A percentile compares a stretch with the other conserved stretches of the same genome.
These are phyloP conservation scores for Tenthredo amoena DNA, from an alignment of 2,888 invertebrate species.

Conservation along the genomic window DNA sequence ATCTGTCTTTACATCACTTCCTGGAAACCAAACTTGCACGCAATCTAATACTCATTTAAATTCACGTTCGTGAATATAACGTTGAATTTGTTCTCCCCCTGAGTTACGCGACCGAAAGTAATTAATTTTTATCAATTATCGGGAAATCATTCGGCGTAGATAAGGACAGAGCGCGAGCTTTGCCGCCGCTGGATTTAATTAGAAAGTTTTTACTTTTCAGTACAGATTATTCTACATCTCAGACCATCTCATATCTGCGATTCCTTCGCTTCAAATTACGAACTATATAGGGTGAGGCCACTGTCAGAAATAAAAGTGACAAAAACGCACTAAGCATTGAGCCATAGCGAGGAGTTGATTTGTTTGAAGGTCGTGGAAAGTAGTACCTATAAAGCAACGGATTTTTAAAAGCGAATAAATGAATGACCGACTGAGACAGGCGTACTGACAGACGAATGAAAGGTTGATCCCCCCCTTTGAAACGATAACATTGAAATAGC, in stretches of 20 bases:
- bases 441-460: constrained; percentile 39
- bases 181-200: constrained; percentile 26
- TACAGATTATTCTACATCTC: not conserved
- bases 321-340: not conserved
- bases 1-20: not conserved
- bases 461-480: constrained; percentile 27
- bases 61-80: not conserved
- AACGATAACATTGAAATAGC: constrained; percentile 41
- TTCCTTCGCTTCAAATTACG: not conserved
- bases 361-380: not conserved
- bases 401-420: not conserved
- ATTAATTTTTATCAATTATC: constrained; percentile 45
- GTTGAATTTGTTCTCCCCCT: not conserved
- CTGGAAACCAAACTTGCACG: not conserved
- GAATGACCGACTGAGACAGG: constrained; percentile 7
- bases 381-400: not conserved
- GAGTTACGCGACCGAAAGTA: constrained; percentile 2
- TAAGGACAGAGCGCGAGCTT: not conserved
- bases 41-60: not conserved
- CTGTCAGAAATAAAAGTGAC: not conserved
- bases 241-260: not conserved
- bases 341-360: not conserved
- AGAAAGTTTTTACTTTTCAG: constrained; percentile 5
- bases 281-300: not conserved
- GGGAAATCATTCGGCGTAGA: constrained; percentile 35